Percentiles rank a stretch among this genome's conserved stretches.
phyloP scores from a whole-genome alignment of 1,140 invertebrate species.

The Drosophila pectinifera region DNA sequence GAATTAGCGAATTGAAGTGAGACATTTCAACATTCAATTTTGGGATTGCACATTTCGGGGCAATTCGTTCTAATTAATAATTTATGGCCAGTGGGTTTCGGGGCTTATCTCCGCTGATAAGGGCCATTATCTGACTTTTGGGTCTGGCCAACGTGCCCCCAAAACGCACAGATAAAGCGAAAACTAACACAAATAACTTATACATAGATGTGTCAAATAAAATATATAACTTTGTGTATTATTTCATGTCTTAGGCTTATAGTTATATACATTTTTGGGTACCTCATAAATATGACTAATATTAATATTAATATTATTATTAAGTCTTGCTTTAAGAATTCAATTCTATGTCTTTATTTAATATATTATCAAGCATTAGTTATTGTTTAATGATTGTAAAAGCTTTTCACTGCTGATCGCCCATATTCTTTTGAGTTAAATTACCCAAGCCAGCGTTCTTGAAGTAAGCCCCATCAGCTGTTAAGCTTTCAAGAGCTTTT shows the following conservation, averaged over 20 bases:
- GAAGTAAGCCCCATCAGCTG: not conserved
- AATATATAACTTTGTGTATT: too few species aligned
- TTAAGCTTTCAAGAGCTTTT: conserved; percentile 7
- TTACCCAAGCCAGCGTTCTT: not conserved
- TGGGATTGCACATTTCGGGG: conserved; percentile 14
- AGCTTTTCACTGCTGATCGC: conserved; percentile 1
- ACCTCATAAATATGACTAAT: too few species aligned
- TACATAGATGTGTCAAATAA: not conserved
- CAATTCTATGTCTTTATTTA: not conserved
- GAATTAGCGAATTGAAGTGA: conserved; percentile 20
- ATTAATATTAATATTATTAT: too few species aligned
- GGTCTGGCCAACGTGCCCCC: conserved; percentile 47
- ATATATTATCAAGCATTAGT: too few species aligned
- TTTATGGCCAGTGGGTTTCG: conserved; percentile 19
- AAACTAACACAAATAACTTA: conserved; percentile 15
- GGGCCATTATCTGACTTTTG: conserved; percentile 21
- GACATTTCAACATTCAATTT: conserved; percentile 16
- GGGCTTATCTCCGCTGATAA: conserved; percentile 30
- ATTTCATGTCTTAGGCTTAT: too few species aligned
- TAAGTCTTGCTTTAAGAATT: too few species aligned
- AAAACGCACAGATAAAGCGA: conserved; percentile 22
- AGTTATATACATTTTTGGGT: too few species aligned
- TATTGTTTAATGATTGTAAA: not conserved
- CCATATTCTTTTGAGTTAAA: not conserved
- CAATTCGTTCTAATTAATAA: conserved; percentile 16